Percentiles rank a stretch among this genome's conserved stretches.
Evolutionary conservation across 92 coral and sea anemone genomes (phyloP).

Genomic region (Porites evermanni): DNA sequence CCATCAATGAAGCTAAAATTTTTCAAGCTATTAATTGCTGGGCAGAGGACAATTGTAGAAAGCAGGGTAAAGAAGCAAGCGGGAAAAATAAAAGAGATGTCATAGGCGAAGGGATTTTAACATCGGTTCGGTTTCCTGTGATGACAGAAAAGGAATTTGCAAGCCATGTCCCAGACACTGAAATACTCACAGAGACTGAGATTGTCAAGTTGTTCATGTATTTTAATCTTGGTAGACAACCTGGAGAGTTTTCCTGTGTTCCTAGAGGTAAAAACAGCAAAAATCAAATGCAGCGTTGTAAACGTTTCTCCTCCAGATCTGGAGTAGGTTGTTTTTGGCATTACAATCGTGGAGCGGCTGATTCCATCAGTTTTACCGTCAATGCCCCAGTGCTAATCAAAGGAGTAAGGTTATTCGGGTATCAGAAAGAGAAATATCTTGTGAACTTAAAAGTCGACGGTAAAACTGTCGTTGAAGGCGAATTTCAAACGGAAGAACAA

Average conservation of each 20-base stretch:
- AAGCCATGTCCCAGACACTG: not conserved
- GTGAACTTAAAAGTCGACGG: not conserved
- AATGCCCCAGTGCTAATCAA: not conserved
- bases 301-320: not conserved
- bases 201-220: not conserved
- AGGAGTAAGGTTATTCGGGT: conserved; percentile 18
- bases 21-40: conserved; percentile 5
- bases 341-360: not conserved
- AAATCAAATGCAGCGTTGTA: not conserved
- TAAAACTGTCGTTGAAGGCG: not conserved
- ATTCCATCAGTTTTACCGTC: conserved; percentile 12
- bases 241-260: not conserved
- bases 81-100: conserved; percentile 1
- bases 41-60: not conserved
- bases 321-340: not conserved
- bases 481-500: not conserved
- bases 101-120: not conserved
- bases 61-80: not conserved
- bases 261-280: not conserved
- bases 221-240: not conserved
- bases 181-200: conserved; percentile 14
- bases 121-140: conserved; percentile 16
- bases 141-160: conserved; percentile 30
- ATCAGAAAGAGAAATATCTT: not conserved
- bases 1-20: not conserved